Base-by-base conservation (phyloP, 35 echinoderm and acorn worm species). In the Apostichopus californicus region DNA sequence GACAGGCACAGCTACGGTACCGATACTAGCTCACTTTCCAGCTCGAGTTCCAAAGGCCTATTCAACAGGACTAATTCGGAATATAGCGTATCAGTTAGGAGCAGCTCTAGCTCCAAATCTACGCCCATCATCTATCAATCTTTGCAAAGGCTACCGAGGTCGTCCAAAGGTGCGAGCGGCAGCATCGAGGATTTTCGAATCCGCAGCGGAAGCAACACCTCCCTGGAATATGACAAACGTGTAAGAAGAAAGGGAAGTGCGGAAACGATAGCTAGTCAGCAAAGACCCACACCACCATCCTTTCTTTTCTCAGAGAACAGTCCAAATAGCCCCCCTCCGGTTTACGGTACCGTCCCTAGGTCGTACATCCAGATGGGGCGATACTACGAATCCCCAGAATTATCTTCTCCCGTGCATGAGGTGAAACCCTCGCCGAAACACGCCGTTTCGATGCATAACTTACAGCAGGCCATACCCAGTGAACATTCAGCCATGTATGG, bases 331-430 rank as follows among this genome's bases (percentile, higher is more conserved):
- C 88, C 88, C 8, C 88, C 88, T 24, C 91, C 91, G 1, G 90
- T 92, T 13, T 82, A 92, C 61, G 80, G 78, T 55, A 68, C 60
- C 18, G 91, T 92, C 7, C 80, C 63, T n/a, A 92, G 73, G 80
- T 93, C 89, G 77, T 79, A 87, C 26, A 59, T 77, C 3, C 89
- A 91, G 63, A 87, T 81, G 8, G 94, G 96, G 55, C 92, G 90
- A 20, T 95, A 95, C 83, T 89, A 92, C 79, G 96, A 98, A 56
- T 96, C 95, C 5, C 96, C 94, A 20, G 94, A 95, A 78, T 70
- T 95, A 17, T 84, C 83, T n/a, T 91, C 94, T 8, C 78, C 92
- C 17, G 56, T 87, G 25, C 61, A 81, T 15, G 81, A 89, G 17
- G 88, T 56, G 8, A 57, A 92, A 57, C 28, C 90, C 6, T 78